Percentiles rank a stretch among this genome's conserved stretches.
phyloP scores from a whole-genome alignment of 2,113 vertebrate genomes.

The Lampris incognitus region DNA sequence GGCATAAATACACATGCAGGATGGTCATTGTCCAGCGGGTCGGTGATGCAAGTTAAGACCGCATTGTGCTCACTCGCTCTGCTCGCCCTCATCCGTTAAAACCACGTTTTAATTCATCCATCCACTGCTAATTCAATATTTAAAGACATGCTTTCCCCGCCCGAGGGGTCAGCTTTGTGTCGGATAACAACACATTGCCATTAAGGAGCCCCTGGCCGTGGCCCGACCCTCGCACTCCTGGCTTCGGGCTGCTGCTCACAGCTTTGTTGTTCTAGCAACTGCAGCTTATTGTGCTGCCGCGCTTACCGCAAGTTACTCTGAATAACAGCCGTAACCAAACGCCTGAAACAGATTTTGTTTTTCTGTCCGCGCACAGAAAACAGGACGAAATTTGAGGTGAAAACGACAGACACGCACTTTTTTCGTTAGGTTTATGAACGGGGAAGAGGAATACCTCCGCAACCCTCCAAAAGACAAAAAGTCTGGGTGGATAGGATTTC shows the following conservation, averaged over 20 bases:
- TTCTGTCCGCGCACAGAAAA: no score
- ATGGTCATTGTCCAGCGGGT: slow-evolving; percentile 21
- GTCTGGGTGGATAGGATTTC: neutral
- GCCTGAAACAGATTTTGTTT: no score
- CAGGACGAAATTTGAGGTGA: no score
- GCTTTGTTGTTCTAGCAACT: no score
- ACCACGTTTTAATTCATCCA: slow-evolving; percentile 9
- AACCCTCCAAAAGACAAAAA: slow-evolving; percentile 2
- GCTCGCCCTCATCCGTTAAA: slow-evolving; percentile 2
- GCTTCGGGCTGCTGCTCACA: no score
- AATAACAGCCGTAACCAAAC: no score
- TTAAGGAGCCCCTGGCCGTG: neutral
- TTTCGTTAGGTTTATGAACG: slow-evolving; percentile 18
- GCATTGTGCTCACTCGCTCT: slow-evolving; percentile 31
- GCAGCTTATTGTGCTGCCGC: no score
- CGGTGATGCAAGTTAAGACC: slow-evolving; percentile 35
- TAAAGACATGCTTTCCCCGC: slow-evolving; percentile 9
- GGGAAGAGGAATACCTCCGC: slow-evolving; percentile 11
- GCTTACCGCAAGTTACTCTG: no score
- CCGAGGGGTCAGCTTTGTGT: slow-evolving; percentile 30
- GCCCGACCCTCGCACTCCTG: no score
- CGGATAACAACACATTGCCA: slow-evolving; percentile 7
- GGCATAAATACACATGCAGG: neutral
- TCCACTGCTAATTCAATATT: slow-evolving; percentile 15
- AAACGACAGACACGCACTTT: slow-evolving; percentile 19